Percentiles rank a stretch among this genome's conserved stretches.
Conservation (phyloP, 2,113 vertebrate species). For the Dinomys branickii region DNA sequence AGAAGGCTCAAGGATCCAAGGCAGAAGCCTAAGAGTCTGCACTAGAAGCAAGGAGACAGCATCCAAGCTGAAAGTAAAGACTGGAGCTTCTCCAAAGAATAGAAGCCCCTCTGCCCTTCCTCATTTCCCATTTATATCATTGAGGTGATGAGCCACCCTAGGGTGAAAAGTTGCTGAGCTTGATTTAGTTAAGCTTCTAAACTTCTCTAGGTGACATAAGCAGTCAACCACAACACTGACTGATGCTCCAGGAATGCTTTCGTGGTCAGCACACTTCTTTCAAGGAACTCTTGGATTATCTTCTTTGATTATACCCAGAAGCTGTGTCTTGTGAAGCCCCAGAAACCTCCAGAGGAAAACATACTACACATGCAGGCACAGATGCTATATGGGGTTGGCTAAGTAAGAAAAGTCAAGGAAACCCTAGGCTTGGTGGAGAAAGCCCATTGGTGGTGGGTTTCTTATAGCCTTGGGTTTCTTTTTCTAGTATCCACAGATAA, state of each 20-base stretch:
- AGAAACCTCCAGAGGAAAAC: background rate
- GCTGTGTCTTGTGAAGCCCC: constrained; percentile 19
- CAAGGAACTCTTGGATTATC: constrained; percentile 23
- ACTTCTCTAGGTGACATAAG: too few species aligned
- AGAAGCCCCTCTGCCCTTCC: too few species aligned
- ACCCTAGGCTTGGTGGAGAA: background rate
- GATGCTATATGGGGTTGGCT: background rate
- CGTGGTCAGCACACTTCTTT: background rate
- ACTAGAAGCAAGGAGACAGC: too few species aligned
- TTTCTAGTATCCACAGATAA: background rate
- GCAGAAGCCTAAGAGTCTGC: too few species aligned
- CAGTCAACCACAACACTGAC: too few species aligned
- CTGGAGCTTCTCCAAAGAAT: too few species aligned
- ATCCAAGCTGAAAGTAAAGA: too few species aligned
- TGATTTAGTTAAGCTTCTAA: too few species aligned
- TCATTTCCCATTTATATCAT: too few species aligned
- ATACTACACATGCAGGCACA: rapidly evolving
- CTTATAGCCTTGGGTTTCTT: constrained; percentile 27
- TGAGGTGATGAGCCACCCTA: too few species aligned
- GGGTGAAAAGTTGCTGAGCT: too few species aligned
- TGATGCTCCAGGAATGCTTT: constrained; percentile 50
- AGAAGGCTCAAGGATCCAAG: too few species aligned
- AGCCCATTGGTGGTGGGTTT: background rate
- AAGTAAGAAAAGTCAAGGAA: background rate
- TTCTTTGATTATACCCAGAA: background rate